Percentiles rank a stretch among this genome's conserved stretches.
Evolutionary conservation across 1,140 invertebrate genomes (phyloP).

Genomic region (Zaprionus capensis): DNA sequence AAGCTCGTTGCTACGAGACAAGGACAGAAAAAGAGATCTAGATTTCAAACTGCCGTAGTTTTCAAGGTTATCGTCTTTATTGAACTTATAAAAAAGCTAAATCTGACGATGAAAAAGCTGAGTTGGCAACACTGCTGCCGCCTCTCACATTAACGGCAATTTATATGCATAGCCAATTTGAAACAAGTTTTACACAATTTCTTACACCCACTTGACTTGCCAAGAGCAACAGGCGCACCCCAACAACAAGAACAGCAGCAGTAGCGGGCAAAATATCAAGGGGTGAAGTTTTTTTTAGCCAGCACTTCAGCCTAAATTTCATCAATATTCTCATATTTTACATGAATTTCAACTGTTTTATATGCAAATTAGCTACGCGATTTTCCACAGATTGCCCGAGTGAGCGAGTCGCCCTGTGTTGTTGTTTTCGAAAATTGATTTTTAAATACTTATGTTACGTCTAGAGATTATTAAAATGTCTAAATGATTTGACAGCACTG

Average conservation of each 20-base stretch:
- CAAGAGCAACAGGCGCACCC: slow-evolving; percentile 43
- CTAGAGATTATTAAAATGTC: slow-evolving; percentile 55
- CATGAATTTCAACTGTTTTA: slow-evolving; percentile 83
- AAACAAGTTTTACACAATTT: slow-evolving; percentile 84
- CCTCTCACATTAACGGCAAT: slow-evolving; percentile 80
- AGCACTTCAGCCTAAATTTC: slow-evolving; percentile 68
- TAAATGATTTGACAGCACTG: slow-evolving; percentile 54
- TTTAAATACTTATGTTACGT: slow-evolving; percentile 61
- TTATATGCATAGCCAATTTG: slow-evolving; percentile 85
- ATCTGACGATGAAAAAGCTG: too few species aligned
- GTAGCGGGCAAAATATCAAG: slow-evolving; percentile 38
- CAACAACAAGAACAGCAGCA: slow-evolving; percentile 34
- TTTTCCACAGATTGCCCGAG: slow-evolving; percentile 58
- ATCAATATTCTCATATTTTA: slow-evolving; percentile 82
- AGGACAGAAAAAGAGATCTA: background rate
- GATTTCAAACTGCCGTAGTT: background rate
- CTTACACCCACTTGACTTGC: slow-evolving; percentile 82
- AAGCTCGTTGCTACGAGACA: background rate
- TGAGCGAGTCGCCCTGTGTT: slow-evolving; percentile 27
- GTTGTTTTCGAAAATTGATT: slow-evolving; percentile 53
- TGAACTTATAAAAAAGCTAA: too few species aligned
- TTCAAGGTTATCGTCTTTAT: too few species aligned
- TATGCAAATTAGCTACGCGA: slow-evolving; percentile 83
- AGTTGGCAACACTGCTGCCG: background rate
- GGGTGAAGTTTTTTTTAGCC: slow-evolving; percentile 44